Conservation (phyloP, 1,140 invertebrate species). For the Pogonomyrmex californicus region DNA sequence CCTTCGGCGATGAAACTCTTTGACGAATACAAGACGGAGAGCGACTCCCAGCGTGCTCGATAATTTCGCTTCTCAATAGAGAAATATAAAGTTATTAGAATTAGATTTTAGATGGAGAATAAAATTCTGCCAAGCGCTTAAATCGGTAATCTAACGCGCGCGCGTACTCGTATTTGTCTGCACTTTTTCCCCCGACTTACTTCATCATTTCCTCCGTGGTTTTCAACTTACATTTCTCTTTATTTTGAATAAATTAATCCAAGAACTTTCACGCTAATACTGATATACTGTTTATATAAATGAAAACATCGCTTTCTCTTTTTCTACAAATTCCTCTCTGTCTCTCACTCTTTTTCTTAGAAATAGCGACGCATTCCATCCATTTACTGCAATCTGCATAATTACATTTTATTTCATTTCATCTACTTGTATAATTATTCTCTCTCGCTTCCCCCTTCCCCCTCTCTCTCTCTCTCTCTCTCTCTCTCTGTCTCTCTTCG, state of each 20-base stretch:
- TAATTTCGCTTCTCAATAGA: background rate
- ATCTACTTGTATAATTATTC: constrained; percentile 53
- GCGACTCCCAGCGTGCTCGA: background rate
- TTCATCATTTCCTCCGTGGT: constrained; percentile 16
- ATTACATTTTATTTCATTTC: constrained; percentile 57
- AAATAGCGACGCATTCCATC: constrained; percentile 37
- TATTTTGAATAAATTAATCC: constrained; percentile 50
- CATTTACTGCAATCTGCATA: constrained; percentile 66
- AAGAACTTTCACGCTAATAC: constrained; percentile 56
- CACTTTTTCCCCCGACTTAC: background rate
- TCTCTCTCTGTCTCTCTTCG: constrained; percentile 5
- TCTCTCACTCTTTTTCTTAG: background rate
- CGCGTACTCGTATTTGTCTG: background rate
- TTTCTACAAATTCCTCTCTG: constrained; percentile 17
- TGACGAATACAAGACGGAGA: background rate
- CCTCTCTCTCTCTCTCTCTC: constrained; percentile 26
- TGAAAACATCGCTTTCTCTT: constrained; percentile 57
- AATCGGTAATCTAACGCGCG: constrained; percentile 7
- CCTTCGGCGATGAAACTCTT: background rate
- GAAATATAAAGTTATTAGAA: constrained; percentile 23
- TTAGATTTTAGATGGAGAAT: constrained; percentile 16
- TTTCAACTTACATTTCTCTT: constrained; percentile 34
- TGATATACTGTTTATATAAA: constrained; percentile 46
- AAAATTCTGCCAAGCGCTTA: background rate
- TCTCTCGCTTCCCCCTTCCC: no score